Conservation (phyloP, 1,140 invertebrate genomes). For the Propsilocerus akamusi region DNA sequence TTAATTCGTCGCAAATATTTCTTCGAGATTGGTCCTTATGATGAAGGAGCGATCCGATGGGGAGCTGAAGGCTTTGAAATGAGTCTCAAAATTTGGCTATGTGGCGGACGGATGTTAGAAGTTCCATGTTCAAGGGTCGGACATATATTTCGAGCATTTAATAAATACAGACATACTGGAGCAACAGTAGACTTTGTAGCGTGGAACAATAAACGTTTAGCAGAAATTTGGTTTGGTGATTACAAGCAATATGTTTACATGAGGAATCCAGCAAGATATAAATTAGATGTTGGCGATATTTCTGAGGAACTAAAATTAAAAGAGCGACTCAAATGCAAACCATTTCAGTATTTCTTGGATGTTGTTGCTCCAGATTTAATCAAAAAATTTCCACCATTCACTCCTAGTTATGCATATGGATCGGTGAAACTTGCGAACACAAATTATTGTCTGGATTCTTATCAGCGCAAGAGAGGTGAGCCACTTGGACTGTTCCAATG, state of each 20-base stretch:
- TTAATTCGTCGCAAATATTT: slow-evolving; percentile 83
- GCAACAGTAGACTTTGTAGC: slow-evolving; percentile 18
- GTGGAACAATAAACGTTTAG: slow-evolving; percentile 57
- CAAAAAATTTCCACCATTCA: slow-evolving; percentile 58
- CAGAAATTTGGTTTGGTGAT: slow-evolving; percentile 82
- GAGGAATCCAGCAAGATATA: slow-evolving; percentile 35
- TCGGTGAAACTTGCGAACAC: too few species aligned
- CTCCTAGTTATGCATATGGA: too few species aligned
- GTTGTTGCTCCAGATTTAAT: slow-evolving; percentile 60
- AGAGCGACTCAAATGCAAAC: slow-evolving; percentile 49
- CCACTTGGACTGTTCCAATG: too few species aligned
- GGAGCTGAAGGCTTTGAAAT: slow-evolving; percentile 96
- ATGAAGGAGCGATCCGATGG: slow-evolving; percentile 81
- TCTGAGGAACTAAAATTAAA: slow-evolving; percentile 42
- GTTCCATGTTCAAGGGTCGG: slow-evolving; percentile 88
- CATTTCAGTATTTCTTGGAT: slow-evolving; percentile 74
- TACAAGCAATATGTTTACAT: slow-evolving; percentile 60
- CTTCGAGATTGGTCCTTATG: slow-evolving; percentile 91
- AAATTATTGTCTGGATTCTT: too few species aligned
- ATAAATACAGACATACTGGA: slow-evolving; percentile 68
- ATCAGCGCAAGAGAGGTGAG: too few species aligned
- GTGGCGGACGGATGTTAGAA: slow-evolving; percentile 77
- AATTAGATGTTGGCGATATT: slow-evolving; percentile 47
- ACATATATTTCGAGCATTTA: slow-evolving; percentile 75
- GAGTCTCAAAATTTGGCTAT: slow-evolving; percentile 87